These are phyloP conservation scores for Nipponia nippon DNA, from an alignment of 2,113 vertebrate genomes.

Conservation along the genomic window DNA sequence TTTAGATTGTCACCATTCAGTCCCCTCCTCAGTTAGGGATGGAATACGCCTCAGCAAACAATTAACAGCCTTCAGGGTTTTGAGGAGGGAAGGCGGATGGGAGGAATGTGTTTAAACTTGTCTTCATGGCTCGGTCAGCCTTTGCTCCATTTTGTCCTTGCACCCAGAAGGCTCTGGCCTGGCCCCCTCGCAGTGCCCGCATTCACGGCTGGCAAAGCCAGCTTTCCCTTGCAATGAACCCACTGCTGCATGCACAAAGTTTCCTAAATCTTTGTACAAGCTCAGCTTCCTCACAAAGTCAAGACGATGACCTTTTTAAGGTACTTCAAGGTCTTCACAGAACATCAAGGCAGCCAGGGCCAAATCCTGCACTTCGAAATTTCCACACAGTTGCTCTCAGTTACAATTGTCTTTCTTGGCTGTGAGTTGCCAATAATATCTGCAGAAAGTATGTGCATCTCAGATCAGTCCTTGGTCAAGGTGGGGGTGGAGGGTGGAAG, in stretches of 20 bases:
- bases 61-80: background rate
- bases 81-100: background rate
- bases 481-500: background rate
- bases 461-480: background rate
- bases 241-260: accelerated
- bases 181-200: accelerated
- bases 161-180: background rate
- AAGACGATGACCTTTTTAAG: background rate
- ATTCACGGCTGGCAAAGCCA: background rate
- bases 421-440: background rate
- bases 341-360: background rate
- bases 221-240: background rate
- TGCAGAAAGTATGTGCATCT: background rate
- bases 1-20: background rate
- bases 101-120: background rate
- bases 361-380: background rate
- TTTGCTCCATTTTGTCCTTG: background rate
- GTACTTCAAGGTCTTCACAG: background rate
- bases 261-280: background rate
- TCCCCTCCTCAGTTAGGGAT: background rate
- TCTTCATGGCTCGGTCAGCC: background rate
- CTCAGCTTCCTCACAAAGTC: background rate
- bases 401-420: background rate
- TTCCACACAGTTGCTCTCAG: background rate
- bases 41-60: background rate